phyloP scores from a whole-genome alignment of 2,888 invertebrate species.

The Melanargia galathea region DNA sequence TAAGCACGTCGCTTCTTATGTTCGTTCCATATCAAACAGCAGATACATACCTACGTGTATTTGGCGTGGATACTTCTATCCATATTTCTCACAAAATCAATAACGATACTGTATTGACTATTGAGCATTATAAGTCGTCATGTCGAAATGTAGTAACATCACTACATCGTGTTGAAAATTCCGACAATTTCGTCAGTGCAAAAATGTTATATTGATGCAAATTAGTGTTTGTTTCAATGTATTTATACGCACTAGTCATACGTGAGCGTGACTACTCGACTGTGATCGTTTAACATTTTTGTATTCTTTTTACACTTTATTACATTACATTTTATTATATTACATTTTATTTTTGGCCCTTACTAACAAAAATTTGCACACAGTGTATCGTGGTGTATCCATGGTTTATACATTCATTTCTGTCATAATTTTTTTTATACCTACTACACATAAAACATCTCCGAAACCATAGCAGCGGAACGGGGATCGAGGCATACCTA shows the following conservation, averaged over 20 bases:
- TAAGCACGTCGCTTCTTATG: slow-evolving; percentile 40
- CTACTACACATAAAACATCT: too few species aligned
- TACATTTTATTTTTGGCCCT: too few species aligned
- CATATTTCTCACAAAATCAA: slow-evolving; percentile 45
- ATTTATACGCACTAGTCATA: neutral
- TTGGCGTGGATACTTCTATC: slow-evolving; percentile 12
- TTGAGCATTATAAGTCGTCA: neutral
- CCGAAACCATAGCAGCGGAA: too few species aligned
- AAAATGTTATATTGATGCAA: neutral
- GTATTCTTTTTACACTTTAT: neutral
- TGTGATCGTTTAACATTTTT: neutral
- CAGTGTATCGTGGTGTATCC: too few species aligned
- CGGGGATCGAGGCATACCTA: too few species aligned
- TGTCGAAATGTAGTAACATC: neutral
- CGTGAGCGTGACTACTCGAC: neutral
- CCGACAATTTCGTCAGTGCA: neutral
- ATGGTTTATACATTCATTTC: too few species aligned
- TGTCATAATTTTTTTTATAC: too few species aligned
- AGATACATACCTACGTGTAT: slow-evolving; percentile 60
- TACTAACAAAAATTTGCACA: too few species aligned
- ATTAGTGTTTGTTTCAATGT: slow-evolving; percentile 1
- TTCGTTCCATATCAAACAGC: slow-evolving; percentile 58
- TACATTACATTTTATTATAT: too few species aligned
- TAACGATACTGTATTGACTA: too few species aligned
- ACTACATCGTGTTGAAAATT: neutral